Evolutionary conservation across 2,797 vertebrate genomes (phyloP).

Genomic region (Xenops minutus): DNA sequence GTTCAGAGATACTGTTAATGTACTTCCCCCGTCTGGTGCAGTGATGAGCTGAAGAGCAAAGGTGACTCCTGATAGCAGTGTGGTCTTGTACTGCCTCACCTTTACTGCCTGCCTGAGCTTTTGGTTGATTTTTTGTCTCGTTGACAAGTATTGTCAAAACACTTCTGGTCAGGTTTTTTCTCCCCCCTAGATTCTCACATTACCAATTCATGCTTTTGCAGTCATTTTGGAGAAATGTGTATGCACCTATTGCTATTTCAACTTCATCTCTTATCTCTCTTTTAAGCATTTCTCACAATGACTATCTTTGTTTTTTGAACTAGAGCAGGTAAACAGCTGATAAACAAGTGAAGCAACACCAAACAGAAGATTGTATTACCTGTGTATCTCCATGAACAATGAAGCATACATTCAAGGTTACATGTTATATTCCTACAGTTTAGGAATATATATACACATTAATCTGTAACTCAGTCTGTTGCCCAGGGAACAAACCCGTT

Average conservation of each 20-base stretch:
- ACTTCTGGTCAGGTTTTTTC: neutral
- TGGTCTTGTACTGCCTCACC: neutral
- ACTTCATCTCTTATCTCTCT: neutral
- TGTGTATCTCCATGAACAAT: neutral
- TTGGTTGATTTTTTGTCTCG: neutral
- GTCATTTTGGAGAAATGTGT: neutral
- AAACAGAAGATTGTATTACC: neutral
- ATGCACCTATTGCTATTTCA: neutral
- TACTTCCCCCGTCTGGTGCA: neutral
- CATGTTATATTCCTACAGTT: neutral
- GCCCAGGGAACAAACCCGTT: neutral
- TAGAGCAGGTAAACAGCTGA: neutral
- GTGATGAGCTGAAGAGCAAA: neutral
- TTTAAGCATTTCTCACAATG: neutral
- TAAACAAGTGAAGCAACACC: neutral
- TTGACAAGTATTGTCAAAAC: neutral
- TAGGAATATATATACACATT: neutral
- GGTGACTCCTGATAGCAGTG: neutral
- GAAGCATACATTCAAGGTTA: neutral
- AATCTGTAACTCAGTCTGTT: neutral
- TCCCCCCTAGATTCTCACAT: neutral
- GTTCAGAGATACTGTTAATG: neutral
- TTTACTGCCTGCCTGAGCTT: neutral
- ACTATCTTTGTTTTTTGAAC: neutral
- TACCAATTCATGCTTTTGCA: neutral